Conservation (phyloP, 2,888 invertebrate genomes). For the Trissolcus japonicus region DNA sequence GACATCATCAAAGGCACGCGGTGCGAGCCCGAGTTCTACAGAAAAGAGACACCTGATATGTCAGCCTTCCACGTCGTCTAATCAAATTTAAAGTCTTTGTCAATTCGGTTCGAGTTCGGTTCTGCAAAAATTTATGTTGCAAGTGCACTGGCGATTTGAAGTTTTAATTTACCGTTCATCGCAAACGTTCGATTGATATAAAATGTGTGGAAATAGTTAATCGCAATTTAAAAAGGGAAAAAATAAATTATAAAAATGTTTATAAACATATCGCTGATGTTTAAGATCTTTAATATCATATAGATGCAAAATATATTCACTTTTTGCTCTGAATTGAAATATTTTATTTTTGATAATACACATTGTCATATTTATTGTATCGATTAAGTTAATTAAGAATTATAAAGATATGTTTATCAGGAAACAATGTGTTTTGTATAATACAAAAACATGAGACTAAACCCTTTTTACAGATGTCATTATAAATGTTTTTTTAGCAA, state of each 20-base stretch:
- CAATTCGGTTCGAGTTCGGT: neutral
- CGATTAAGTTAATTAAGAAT: neutral
- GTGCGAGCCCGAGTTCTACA: slow-evolving; percentile 65
- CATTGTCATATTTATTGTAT: neutral
- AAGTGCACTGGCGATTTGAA: too few species aligned
- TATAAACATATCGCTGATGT: too few species aligned
- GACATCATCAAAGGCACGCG: slow-evolving; percentile 71
- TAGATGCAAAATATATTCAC: neutral
- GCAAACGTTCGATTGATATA: too few species aligned
- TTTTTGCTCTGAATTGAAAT: neutral
- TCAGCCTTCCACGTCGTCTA: slow-evolving; percentile 66
- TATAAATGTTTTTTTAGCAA: slow-evolving; percentile 22
- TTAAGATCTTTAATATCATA: too few species aligned
- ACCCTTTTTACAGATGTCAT: slow-evolving; percentile 23
- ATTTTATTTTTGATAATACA: neutral
- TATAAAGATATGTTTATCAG: slow-evolving; percentile 1
- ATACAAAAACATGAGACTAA: slow-evolving; percentile 5
- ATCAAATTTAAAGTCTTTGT: slow-evolving; percentile 34
- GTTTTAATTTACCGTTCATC: too few species aligned
- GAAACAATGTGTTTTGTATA: slow-evolving; percentile 6
- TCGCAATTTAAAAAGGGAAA: too few species aligned
- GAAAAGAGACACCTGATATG: slow-evolving; percentile 60
- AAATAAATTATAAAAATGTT: too few species aligned
- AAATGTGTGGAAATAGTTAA: too few species aligned
- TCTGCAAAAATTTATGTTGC: neutral